Base-by-base conservation (phyloP, 2,888 invertebrate species). In the Brassicogethes aeneus region DNA sequence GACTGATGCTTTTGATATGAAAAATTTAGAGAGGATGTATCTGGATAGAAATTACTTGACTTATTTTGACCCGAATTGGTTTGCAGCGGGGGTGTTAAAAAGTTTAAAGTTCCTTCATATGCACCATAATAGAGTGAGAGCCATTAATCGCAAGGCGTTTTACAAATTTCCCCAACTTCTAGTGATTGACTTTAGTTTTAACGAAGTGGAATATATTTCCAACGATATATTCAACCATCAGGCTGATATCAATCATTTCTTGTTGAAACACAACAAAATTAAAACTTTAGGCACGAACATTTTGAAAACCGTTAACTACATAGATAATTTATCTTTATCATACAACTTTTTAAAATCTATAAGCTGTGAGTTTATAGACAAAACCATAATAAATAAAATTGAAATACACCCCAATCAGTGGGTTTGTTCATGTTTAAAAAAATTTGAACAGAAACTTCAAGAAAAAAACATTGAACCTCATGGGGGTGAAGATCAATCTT, bases 1-100 rank as follows among this genome's bases (percentile, higher is more conserved):
- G 10, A 23, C 23, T 23, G 23, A 23, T 5, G 23, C 23, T 5
- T 23, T 23, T 10, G 5, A 23, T 10, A 12, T 5, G 32, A 13
- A 12, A 3, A 32, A 32, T 3, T 12, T 32, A 3, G 13, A 32
- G 14, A 13, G 14, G 12, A 10, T 32, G 10, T 32, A 10, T 12
- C 14, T 32, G 32, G 32, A 32, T 12, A 32, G 12, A 12, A 32
- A 32, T 13, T 12, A 8, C 3, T 32, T 32, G 13, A 32, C 8
- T 12, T 12, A 32, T 12, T 32, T 32, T 12, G 32, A 32, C 14
- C 32, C 32, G 14, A 32, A 32, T 13, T 32, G 32, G 32, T 32
- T 32, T 32, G 10, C 8, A 32, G 14, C 8, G 13, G 32, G 13
- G 3, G 12, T 5, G 14, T 5, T 32, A 3, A 12, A 8, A 32